Evolutionary conservation across 1,140 invertebrate species (phyloP).

Genomic region (Bombus haemorrhoidalis): DNA sequence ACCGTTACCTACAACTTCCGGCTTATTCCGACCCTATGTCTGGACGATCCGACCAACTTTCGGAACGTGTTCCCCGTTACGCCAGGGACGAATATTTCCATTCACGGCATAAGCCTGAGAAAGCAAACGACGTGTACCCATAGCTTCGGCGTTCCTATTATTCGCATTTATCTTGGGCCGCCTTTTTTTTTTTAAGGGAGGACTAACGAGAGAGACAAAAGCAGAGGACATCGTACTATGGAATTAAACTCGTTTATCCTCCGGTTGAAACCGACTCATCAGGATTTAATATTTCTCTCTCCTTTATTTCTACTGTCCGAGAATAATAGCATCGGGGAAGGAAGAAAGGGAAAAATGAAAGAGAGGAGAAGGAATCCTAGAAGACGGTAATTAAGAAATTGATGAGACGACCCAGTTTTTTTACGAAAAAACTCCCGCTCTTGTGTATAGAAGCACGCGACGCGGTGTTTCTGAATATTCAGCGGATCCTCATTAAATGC

Average conservation of each 20-base stretch:
- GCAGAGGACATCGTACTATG: background rate
- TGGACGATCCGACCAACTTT: conserved; percentile 53
- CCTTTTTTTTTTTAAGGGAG: background rate
- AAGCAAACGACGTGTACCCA: background rate
- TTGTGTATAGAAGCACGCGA: background rate
- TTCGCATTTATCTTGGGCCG: background rate
- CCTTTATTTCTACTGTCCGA: background rate
- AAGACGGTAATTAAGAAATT: conserved; percentile 29
- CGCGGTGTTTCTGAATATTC: conserved; percentile 44
- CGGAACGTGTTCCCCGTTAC: conserved; percentile 31
- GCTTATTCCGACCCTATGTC: conserved; percentile 48
- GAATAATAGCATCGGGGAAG: background rate
- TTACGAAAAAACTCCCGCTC: background rate
- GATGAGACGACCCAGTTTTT: conserved; percentile 8
- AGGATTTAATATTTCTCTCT: conserved; percentile 11
- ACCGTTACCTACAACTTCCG: conserved; percentile 40
- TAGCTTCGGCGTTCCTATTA: background rate
- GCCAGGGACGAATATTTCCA: conserved; percentile 39
- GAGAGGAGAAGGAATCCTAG: background rate
- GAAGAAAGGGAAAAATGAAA: background rate
- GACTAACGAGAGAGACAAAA: background rate
- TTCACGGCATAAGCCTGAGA: background rate
- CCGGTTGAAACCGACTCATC: conserved; percentile 31
- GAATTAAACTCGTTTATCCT: conserved; percentile 22
- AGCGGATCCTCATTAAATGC: conserved; percentile 44